These are phyloP conservation scores for Cydia pomonella DNA, from an alignment of 1,140 invertebrate species.

Conservation along the genomic window DNA sequence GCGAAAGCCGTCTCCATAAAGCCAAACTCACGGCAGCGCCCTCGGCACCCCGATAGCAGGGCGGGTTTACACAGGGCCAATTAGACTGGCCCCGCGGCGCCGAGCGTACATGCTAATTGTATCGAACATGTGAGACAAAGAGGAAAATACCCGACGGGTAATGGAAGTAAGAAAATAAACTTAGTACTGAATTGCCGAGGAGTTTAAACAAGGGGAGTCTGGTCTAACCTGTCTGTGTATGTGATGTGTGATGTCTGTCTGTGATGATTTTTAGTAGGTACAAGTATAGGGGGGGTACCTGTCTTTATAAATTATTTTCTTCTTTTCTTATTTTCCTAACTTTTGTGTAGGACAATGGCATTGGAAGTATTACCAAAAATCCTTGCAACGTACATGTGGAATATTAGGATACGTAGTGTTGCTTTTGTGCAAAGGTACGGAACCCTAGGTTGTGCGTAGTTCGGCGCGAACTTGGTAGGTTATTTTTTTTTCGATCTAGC, in stretches of 20 bases:
- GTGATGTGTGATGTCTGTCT: not conserved
- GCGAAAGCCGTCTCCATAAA: slow-evolving; percentile 49
- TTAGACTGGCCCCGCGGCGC: slow-evolving; percentile 65
- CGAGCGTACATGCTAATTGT: slow-evolving; percentile 68
- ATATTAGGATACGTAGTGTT: too few relatives aligned
- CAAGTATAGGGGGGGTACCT: too few relatives aligned
- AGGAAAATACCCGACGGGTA: slow-evolving; percentile 16
- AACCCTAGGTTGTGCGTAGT: too few relatives aligned
- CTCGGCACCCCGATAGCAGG: slow-evolving; percentile 68
- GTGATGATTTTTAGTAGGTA: too few relatives aligned
- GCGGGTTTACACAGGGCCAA: slow-evolving; percentile 75
- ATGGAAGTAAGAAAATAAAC: slow-evolving; percentile 20
- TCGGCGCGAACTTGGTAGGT: too few relatives aligned
- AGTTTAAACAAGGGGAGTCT: slow-evolving; percentile 19
- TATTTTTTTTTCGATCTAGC: too few relatives aligned
- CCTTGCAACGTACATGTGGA: too few relatives aligned
- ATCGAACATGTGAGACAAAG: slow-evolving; percentile 41
- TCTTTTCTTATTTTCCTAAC: too few relatives aligned
- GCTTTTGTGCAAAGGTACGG: too few relatives aligned
- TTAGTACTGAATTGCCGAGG: not conserved
- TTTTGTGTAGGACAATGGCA: too few relatives aligned
- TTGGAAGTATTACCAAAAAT: too few relatives aligned
- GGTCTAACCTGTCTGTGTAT: not conserved
- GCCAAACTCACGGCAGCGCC: slow-evolving; percentile 38
- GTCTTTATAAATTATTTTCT: too few relatives aligned